Percentiles rank a stretch among this genome's conserved stretches.
Evolutionary conservation across 2,113 vertebrate genomes (phyloP).

Genomic region (Plectropomus leopardus): DNA sequence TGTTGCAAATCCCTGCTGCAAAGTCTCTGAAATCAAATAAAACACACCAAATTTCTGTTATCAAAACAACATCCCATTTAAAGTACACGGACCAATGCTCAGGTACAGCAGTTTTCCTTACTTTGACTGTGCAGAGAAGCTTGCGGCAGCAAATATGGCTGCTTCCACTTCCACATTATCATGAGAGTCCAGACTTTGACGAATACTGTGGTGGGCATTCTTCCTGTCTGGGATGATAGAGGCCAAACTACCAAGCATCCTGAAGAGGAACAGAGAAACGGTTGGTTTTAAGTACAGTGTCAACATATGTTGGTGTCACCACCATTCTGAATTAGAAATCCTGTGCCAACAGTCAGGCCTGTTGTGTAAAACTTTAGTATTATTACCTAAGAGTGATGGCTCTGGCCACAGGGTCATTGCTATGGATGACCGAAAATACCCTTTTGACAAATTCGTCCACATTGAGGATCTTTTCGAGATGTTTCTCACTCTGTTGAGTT

Average conservation of each 20-base stretch:
- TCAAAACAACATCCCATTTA: not conserved
- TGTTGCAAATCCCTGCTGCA: slow-evolving; percentile 98
- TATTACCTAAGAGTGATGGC: slow-evolving; percentile 95
- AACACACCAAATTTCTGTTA: not conserved
- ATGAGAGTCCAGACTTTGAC: slow-evolving; percentile 98
- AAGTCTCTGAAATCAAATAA: slow-evolving; percentile 89
- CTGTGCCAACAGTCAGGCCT: not conserved
- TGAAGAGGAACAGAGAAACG: slow-evolving; percentile 55
- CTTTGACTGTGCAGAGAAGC: slow-evolving; percentile 98
- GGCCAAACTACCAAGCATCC: slow-evolving; percentile 97
- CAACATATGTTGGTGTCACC: too few species aligned
- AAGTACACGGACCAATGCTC: not conserved
- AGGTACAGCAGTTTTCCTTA: slow-evolving; percentile 71
- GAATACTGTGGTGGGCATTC: slow-evolving; percentile 98
- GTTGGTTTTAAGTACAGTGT: not conserved
- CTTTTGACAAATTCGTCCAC: slow-evolving; percentile 99
- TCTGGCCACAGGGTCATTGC: slow-evolving; percentile 97
- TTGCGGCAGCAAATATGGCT: slow-evolving; percentile 97
- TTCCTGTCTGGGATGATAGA: slow-evolving; percentile 98
- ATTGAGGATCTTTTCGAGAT: slow-evolving; percentile 98
- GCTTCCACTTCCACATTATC: slow-evolving; percentile 99
- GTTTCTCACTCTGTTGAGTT: slow-evolving; percentile 98
- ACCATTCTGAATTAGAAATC: not conserved
- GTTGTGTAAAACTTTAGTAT: not conserved
- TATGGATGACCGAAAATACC: slow-evolving; percentile 98